Percentiles rank a stretch among this genome's conserved stretches.
Conservation (phyloP, 2,113 vertebrate genomes). For the Hiodon tergisus region DNA sequence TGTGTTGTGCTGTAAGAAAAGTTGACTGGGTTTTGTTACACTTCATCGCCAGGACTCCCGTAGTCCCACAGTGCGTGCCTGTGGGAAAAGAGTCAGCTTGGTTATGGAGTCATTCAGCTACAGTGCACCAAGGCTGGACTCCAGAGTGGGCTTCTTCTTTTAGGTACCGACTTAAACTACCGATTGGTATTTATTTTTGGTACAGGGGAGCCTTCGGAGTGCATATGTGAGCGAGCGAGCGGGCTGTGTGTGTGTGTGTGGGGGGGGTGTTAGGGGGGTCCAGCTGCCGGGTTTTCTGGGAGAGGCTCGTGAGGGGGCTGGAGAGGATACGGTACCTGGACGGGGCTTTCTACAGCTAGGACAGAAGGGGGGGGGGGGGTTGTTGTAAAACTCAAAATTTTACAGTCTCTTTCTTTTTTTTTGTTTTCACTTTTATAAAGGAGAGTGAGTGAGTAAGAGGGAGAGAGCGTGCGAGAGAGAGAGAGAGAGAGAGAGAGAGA, state of each 20-base stretch:
- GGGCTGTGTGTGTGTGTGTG: not conserved
- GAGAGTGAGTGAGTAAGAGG: slow-evolving; percentile 43
- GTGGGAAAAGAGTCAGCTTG: too few species aligned
- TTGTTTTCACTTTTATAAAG: slow-evolving; percentile 51
- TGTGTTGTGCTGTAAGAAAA: too few species aligned
- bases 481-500: slow-evolving; percentile 45
- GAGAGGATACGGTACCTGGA: too few species aligned
- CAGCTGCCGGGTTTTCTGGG: not conserved
- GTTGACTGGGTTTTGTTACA: too few species aligned
- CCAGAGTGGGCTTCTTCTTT: slow-evolving; percentile 48
- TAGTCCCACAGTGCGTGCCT: too few species aligned
- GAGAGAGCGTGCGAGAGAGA: slow-evolving; percentile 48
- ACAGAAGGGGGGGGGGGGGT: slow-evolving; percentile 39
- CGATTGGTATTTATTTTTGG: slow-evolving; percentile 66
- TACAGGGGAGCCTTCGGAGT: slow-evolving; percentile 59
- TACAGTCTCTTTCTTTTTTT: slow-evolving; percentile 51
- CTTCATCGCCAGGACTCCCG: too few species aligned
- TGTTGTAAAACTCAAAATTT: slow-evolving; percentile 54
- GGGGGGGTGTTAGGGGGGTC: not conserved
- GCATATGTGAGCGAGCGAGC: slow-evolving; percentile 5
- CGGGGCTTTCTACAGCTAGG: too few species aligned
- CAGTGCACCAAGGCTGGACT: slow-evolving; percentile 50
- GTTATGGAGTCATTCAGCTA: slow-evolving; percentile 15
- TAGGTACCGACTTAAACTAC: slow-evolving; percentile 54
- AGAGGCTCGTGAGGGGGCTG: too few species aligned